These are phyloP conservation scores for Catonia carolina DNA, from an alignment of 2,888 invertebrate genomes.

Conservation along the genomic window DNA sequence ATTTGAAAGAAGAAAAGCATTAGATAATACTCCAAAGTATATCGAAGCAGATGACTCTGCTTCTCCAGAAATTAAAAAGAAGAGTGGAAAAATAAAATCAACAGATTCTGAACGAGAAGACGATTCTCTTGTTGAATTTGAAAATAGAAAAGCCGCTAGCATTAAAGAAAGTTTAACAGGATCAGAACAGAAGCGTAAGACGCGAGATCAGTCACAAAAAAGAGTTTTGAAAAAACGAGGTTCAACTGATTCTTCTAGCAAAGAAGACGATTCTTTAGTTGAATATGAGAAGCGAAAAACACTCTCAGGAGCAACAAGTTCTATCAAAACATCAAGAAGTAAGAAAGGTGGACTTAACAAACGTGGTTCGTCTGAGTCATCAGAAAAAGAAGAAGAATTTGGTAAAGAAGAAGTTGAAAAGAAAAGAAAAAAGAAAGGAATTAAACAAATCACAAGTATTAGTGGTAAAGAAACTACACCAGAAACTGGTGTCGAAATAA, in stretches of 20 bases:
- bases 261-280: slow-evolving; percentile 26
- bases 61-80: slow-evolving; percentile 35
- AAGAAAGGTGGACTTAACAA: slow-evolving; percentile 6
- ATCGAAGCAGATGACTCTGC: slow-evolving; percentile 19
- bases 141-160: slow-evolving; percentile 23
- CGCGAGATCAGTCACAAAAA: slow-evolving; percentile 9
- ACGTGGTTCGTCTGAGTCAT: slow-evolving; percentile 22
- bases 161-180: slow-evolving; percentile 2
- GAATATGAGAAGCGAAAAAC: slow-evolving; percentile 23
- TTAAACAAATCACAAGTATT: slow-evolving; percentile 15
- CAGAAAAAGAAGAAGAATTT: slow-evolving; percentile 23
- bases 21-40: slow-evolving; percentile 34
- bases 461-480: slow-evolving; percentile 16
- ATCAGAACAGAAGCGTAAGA: background rate
- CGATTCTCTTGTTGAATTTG: slow-evolving; percentile 26
- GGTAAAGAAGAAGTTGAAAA: slow-evolving; percentile 12
- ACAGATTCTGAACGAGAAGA: slow-evolving; percentile 15
- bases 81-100: slow-evolving; percentile 7
- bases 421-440: slow-evolving; percentile 18
- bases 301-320: background rate
- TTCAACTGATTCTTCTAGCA: slow-evolving; percentile 26
- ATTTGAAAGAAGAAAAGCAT: slow-evolving; percentile 42
- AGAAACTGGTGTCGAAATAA: slow-evolving; percentile 18
- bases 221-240: slow-evolving; percentile 23
- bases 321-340: slow-evolving; percentile 11